Base-by-base conservation (phyloP, 2,113 vertebrate genomes). In the Puntigrus tetrazona region DNA sequence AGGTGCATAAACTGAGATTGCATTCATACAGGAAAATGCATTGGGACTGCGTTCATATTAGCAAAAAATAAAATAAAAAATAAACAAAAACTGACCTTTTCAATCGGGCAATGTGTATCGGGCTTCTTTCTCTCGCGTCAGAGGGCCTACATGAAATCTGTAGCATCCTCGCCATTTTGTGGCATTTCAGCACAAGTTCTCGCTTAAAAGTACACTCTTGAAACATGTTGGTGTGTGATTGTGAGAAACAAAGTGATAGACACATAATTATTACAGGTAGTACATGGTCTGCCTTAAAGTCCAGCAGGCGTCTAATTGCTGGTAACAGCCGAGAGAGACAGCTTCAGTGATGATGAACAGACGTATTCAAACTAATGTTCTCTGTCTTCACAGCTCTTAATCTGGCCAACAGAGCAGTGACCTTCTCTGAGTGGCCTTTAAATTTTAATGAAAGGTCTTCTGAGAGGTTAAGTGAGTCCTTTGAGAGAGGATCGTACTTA, bases 401-500 rank as follows among this genome's bases (percentile, higher is more conserved):
- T 74, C 47, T 82, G 76, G 31, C 67, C 78, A 74, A 29, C 55
- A 52, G 47, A 84, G 59, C 61, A 20, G n/a, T 73, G 63, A 76
- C 78, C 41, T 82, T 83, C 65, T 57, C 77, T 63, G 38, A 86
- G 75, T 38, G 69, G 85, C 84, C 81, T 86, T 85, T 86, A 73
- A 45, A 82, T 81, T 86, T 90, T 88, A 86, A 90, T 86, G 78
- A 73, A 78, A 88, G 47, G 77, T 41, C n/a, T 80, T 85, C 25
- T 36, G 10, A 13, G 69, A 84, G 78, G 82, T 80, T 86, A 86
- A 86, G 81, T 47, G 75, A 86, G 77, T 55, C 55, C 27, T 79
- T 25, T 84, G 72, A 81, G 83, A 78, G 72, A 43, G 74, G 61
- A 22, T 31, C n/a, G 22, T 61, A 69, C 27, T 41, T 36, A 86